phyloP scores from a whole-genome alignment of 2,888 invertebrate species.

The Bhutanitis thaidina region DNA sequence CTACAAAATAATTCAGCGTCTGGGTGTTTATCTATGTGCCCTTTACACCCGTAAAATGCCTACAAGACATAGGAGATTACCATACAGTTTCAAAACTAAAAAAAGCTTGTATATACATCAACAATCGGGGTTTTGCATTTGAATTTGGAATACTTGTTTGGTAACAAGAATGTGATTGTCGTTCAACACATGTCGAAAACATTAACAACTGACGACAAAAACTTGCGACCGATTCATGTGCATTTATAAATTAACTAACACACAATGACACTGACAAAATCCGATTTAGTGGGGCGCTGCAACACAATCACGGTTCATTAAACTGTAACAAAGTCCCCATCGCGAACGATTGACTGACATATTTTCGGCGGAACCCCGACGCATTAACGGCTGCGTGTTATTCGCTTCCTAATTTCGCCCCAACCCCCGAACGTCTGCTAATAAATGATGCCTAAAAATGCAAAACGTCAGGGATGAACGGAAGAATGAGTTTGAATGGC shows the following conservation, averaged over 20 bases:
- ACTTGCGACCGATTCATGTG: conserved; percentile 38
- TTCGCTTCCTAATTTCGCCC: conserved; percentile 33
- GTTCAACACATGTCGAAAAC: background rate
- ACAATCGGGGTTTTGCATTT: too few relatives aligned
- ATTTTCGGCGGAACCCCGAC: conserved; percentile 46
- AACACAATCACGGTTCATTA: conserved; percentile 74
- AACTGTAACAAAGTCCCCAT: conserved; percentile 49
- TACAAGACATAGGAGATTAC: too few relatives aligned
- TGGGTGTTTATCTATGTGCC: too few relatives aligned
- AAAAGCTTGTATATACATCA: too few relatives aligned
- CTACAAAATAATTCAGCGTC: too few relatives aligned
- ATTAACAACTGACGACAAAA: conserved; percentile 24
- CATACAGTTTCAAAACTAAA: too few relatives aligned
- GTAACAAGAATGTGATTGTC: too few relatives aligned
- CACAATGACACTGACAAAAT: conserved; percentile 54
- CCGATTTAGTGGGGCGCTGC: conserved; percentile 56
- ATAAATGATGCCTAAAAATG: conserved; percentile 65
- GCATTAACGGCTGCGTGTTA: conserved; percentile 38
- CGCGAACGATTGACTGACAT: conserved; percentile 44
- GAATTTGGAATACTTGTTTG: too few relatives aligned
- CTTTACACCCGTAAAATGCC: too few relatives aligned
- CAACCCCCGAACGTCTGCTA: conserved; percentile 31
- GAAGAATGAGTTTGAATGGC: conserved; percentile 65
- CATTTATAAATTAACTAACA: conserved; percentile 46
- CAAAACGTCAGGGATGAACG: conserved; percentile 51